Base-by-base conservation (phyloP, 2,888 invertebrate genomes). In the Sarcophaga subvicina region DNA sequence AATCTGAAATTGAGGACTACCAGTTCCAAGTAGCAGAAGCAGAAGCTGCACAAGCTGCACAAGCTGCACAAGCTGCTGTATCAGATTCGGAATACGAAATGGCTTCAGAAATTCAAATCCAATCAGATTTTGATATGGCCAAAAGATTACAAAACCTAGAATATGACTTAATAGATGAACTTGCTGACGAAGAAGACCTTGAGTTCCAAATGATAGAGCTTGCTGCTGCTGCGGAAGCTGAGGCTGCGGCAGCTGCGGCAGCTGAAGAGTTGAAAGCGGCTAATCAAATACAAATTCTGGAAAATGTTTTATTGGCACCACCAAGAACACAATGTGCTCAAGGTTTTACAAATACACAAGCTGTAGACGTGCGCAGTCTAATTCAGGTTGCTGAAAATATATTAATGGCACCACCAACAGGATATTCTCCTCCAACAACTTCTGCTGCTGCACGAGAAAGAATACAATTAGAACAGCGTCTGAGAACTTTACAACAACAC, bases 21-120 rank as follows among this genome's bases (percentile, higher is more conserved):
- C 72, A 78, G 49, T 83, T 83, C 49, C 60, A 78, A 67, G 27
- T 83, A 47, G 69, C 67, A 25, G 83, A 83, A 70, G 66, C 54
- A 22, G 60, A n/a, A 45, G 63, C 45, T 20, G 49, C 60, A 73
- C 20, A 17, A 20, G n/a, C 20, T 62, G n/a, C n/a, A 20, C 0
- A 54, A 12, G 37, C 25, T n/a, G 37, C n/a, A 11, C 37, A 17
- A 20, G 20, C 22, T 62, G 20, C n/a, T 62, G 0, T n/a, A 22
- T 22, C 22, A 8, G 20, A 62, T 2, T 17, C 20, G n/a, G 20
- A n/a, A 11, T 22, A 62, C 17, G 1, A 2, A n/a, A 0, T 22
- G 54, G 1, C 54, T 14, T 4, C 54, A 14, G 14, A 20, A 22
- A 62, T 17, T 20, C 10, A 17, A 62, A 20, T 62, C 4, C 10